Evolutionary conservation across 1,140 invertebrate species (phyloP).

Genomic region (Drosophila kikkawai): DNA sequence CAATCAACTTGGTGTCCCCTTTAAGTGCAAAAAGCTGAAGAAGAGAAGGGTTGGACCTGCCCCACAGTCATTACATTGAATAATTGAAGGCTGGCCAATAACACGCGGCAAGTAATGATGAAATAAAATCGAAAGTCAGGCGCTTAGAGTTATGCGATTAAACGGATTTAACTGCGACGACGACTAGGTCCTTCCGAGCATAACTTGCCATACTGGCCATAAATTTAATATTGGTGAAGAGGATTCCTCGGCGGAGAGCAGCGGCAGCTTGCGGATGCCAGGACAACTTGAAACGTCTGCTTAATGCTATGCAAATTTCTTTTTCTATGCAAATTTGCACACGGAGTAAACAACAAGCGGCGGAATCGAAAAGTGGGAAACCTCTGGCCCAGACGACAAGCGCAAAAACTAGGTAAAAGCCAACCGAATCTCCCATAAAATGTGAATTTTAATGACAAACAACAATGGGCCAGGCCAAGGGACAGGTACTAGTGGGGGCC

Average conservation of each 20-base stretch:
- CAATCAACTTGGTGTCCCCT: constrained; percentile 25
- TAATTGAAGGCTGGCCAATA: constrained; percentile 9
- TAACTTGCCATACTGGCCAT: constrained; percentile 20
- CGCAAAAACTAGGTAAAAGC: constrained; percentile 50
- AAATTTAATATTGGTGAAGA: constrained; percentile 35
- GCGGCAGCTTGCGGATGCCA: constrained; percentile 32
- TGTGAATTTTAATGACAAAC: constrained; percentile 53
- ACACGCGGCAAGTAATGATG: constrained; percentile 3
- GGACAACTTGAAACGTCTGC: constrained; percentile 62
- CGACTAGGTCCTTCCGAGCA: no score
- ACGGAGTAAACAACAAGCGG: constrained; percentile 65
- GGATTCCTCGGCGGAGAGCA: constrained; percentile 3
- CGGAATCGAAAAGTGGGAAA: constrained; percentile 39
- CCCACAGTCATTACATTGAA: background rate
- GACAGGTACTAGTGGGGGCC: background rate
- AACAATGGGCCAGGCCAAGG: constrained; percentile 13
- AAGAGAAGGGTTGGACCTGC: background rate
- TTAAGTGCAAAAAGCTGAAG: constrained; percentile 22
- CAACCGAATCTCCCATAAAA: constrained; percentile 51
- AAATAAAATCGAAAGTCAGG: constrained; percentile 16
- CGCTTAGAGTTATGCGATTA: constrained; percentile 27
- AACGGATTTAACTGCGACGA: constrained; percentile 16
- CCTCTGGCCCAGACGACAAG: constrained; percentile 15
- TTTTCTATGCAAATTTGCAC: constrained; percentile 74
- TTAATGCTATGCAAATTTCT: constrained; percentile 80